A percentile compares a stretch with the other conserved stretches of the same genome.
These are phyloP conservation scores for Calephelis perditalis DNA, from an alignment of 2,888 invertebrate species.

Conservation along the genomic window DNA sequence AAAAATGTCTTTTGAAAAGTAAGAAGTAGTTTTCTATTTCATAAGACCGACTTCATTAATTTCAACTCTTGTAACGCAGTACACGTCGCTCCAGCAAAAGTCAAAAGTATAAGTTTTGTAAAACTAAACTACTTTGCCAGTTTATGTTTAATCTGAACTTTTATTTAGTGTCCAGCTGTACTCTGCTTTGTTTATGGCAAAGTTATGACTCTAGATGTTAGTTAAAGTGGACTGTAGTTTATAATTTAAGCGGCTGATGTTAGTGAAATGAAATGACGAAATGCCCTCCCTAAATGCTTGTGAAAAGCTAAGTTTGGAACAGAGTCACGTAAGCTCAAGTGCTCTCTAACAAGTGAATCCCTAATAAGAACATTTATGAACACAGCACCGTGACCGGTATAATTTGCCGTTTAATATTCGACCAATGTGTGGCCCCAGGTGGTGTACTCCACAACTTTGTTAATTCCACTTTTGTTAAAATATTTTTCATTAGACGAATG, in stretches of 20 bases:
- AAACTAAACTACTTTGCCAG: slow-evolving; percentile 18
- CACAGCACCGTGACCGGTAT: slow-evolving; percentile 53
- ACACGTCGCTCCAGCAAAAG: slow-evolving; percentile 9
- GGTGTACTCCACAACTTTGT: slow-evolving; percentile 50
- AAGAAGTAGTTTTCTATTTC: slow-evolving; percentile 1
- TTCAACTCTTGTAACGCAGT: slow-evolving; percentile 5
- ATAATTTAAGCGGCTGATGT: slow-evolving; percentile 31
- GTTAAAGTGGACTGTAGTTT: slow-evolving; percentile 33
- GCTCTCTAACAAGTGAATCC: slow-evolving; percentile 42
- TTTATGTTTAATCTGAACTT: slow-evolving; percentile 35
- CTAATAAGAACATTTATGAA: slow-evolving; percentile 60
- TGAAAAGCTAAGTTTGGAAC: slow-evolving; percentile 30
- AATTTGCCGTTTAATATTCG: slow-evolving; percentile 70
- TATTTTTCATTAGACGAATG: slow-evolving; percentile 54
- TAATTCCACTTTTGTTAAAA: slow-evolving; percentile 48
- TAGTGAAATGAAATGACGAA: slow-evolving; percentile 28
- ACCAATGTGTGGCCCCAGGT: slow-evolving; percentile 50
- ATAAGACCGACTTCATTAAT: slow-evolving; percentile 9
- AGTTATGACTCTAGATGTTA: slow-evolving; percentile 32
- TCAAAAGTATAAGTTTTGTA: slow-evolving; percentile 12
- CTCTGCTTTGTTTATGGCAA: slow-evolving; percentile 32
- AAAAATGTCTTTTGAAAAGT: too few relatives aligned
- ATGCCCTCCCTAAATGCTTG: slow-evolving; percentile 24
- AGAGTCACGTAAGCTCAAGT: slow-evolving; percentile 45
- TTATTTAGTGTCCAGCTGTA: slow-evolving; percentile 32